phyloP scores from a whole-genome alignment of 2,113 vertebrate genomes.

The Astatoreochromis straeleni region DNA sequence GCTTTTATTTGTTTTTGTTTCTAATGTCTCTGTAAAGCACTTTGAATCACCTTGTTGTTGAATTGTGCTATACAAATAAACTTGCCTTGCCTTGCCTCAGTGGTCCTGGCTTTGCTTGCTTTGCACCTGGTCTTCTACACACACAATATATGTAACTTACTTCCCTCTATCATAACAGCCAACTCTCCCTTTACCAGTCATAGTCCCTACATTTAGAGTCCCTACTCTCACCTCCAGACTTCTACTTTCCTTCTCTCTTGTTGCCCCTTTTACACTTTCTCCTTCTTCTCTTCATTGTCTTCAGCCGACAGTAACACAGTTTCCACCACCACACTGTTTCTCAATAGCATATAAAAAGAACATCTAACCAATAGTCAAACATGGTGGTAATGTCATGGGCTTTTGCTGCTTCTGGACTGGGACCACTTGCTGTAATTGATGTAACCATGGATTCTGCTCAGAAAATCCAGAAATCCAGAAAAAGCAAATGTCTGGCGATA shows the following conservation, averaged over 20 bases:
- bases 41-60: no score
- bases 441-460: neutral
- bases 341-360: neutral
- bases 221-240: neutral
- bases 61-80: no score
- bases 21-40: no score
- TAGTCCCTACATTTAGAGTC: neutral
- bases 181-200: neutral
- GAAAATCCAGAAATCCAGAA: neutral
- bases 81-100: no score
- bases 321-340: neutral
- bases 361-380: neutral
- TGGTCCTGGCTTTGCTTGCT: neutral
- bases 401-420: neutral
- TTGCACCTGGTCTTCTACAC: neutral
- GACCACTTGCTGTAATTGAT: neutral
- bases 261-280: neutral
- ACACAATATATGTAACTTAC: neutral
- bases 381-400: neutral
- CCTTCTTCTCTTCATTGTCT: neutral
- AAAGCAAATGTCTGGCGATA: neutral
- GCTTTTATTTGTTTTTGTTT: no score
- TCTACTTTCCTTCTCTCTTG: neutral
- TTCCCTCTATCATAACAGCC: neutral
- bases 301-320: neutral